Evolutionary conservation across 2,113 vertebrate species (phyloP).

Genomic region (human (Homo sapiens)): DNA sequence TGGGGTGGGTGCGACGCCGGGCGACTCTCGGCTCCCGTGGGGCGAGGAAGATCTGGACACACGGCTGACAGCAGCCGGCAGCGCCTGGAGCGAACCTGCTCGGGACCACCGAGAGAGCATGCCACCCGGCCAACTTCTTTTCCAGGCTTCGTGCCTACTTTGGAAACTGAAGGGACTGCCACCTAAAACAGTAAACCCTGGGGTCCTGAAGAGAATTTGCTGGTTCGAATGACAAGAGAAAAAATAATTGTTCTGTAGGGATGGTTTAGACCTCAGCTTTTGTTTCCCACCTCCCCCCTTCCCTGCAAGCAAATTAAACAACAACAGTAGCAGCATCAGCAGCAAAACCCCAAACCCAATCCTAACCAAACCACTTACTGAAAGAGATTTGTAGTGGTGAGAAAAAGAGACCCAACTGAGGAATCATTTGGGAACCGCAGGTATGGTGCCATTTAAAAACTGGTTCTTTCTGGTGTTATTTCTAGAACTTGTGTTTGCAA

Average conservation of each 20-base stretch:
- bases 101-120: fast-evolving
- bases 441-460: background rate
- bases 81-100: background rate
- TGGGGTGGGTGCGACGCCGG: background rate
- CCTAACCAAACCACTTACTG: background rate
- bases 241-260: background rate
- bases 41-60: background rate
- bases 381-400: background rate
- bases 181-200: background rate
- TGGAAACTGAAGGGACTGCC: background rate
- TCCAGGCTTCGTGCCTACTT: slow-evolving; percentile 17
- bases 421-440: background rate
- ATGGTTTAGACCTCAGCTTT: background rate
- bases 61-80: fast-evolving
- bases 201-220: background rate
- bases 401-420: background rate
- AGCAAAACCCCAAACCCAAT: background rate
- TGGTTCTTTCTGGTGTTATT: background rate
- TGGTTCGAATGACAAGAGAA: background rate
- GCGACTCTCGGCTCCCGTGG: fast-evolving
- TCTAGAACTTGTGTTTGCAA: background rate
- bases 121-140: slow-evolving; percentile 33
- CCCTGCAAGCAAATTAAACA: background rate
- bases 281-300: background rate
- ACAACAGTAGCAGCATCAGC: background rate